phyloP scores from a whole-genome alignment of 2,113 vertebrate genomes.

The Baryphthengus martii region DNA sequence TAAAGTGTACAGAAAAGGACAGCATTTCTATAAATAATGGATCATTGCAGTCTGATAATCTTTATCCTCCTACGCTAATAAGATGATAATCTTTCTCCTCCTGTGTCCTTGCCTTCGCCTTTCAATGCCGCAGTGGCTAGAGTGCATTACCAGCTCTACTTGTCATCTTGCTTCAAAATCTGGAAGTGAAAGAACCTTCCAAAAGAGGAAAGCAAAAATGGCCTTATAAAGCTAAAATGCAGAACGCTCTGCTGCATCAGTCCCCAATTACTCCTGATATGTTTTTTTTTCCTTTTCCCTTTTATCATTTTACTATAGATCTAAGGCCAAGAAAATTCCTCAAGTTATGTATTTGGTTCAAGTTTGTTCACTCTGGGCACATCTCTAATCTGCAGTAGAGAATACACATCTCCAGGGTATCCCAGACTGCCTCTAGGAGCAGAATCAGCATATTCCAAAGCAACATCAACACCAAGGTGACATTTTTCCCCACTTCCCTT shows the following conservation, averaged over 20 bases:
- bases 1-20: neutral
- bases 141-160: neutral
- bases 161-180: slow-evolving; percentile 34
- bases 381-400: neutral
- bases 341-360: neutral
- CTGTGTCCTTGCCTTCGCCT: slow-evolving; percentile 51
- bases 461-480: neutral
- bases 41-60: slow-evolving; percentile 50
- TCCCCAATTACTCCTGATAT: neutral
- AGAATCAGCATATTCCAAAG: neutral
- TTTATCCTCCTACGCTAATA: slow-evolving; percentile 54
- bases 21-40: slow-evolving; percentile 65
- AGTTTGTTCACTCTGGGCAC: neutral
- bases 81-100: slow-evolving; percentile 65
- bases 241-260: neutral
- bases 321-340: neutral
- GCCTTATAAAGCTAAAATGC: neutral
- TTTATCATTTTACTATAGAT: neutral
- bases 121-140: slow-evolving; percentile 8
- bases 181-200: slow-evolving; percentile 39
- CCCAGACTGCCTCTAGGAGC: neutral
- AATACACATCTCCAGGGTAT: neutral
- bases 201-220: slow-evolving; percentile 10
- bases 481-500: neutral
- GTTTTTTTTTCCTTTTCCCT: too few species aligned